Conservation (phyloP, 1,140 invertebrate genomes). For the Drosophila nebulosa region DNA sequence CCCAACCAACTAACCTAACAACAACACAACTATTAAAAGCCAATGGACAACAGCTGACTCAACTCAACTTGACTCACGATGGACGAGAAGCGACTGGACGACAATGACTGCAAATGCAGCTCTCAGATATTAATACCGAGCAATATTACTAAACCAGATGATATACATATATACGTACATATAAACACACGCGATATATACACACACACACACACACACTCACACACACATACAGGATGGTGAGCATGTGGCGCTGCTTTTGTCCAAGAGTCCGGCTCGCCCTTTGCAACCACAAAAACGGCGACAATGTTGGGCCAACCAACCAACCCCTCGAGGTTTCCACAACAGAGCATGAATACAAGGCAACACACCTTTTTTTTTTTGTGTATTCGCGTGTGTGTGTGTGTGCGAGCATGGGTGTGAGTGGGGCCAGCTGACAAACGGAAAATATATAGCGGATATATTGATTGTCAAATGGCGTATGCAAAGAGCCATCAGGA, state of each 20-base stretch:
- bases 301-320: slow-evolving; percentile 36
- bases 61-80: neutral
- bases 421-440: slow-evolving; percentile 31
- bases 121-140: slow-evolving; percentile 32
- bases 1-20: neutral
- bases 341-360: slow-evolving; percentile 50
- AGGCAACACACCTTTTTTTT: slow-evolving; percentile 58
- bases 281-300: slow-evolving; percentile 40
- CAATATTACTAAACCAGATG: neutral
- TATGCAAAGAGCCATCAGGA: slow-evolving; percentile 3
- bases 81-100: neutral
- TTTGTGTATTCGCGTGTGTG: too few relatives aligned
- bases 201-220: neutral
- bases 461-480: slow-evolving; percentile 68
- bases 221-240: neutral
- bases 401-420: neutral
- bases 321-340: slow-evolving; percentile 26
- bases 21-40: slow-evolving; percentile 17
- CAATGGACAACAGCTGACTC: slow-evolving; percentile 12
- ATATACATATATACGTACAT: neutral
- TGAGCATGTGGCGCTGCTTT: neutral
- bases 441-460: slow-evolving; percentile 76
- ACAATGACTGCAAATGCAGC: slow-evolving; percentile 19
- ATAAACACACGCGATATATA: neutral
- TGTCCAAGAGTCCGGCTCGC: neutral